Evolutionary conservation across 1,140 invertebrate genomes (phyloP), one percentile per base, ranked within the genome.

Genomic region (Papilio polyxenes): DNA sequence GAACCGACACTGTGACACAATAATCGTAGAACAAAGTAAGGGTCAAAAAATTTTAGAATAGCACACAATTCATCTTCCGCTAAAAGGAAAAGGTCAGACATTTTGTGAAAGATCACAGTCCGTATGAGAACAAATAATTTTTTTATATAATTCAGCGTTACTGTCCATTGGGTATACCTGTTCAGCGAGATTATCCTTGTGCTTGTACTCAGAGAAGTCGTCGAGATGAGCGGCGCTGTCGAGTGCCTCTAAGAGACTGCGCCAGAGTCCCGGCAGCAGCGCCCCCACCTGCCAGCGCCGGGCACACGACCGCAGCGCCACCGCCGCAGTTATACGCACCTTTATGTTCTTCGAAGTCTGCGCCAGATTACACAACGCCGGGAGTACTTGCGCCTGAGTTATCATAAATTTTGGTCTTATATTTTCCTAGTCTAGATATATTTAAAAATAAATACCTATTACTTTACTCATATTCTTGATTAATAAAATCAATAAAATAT

Each of bases 171-270:
- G 13, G 51, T 77, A 83, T 77, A 93, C 93, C 88, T 93, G 92
- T 86, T 94, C 92, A 80, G 91, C 89, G n/a, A 94, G 94, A 86
- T 96, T 96, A 87, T 98, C 97, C 76, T 96, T 96, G 92, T 98
- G 97, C 86, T 96, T 96, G 90, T 97, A 98, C 92, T 98, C 97
- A 37, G 96, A 96, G 83, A 96, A 98, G 88, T 97, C 97, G 69
- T 96, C 96, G n/a, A 97, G 95, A 85, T 97, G 95, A 81, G 97
- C 96, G 31, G 97, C 96, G 86, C 96, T 97, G 82, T 97, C 96
- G 83, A 98, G 95, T 8, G 96, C 97, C 59, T 95, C 94, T 44
- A 98, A 91, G 1, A 98, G 89, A 31, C 95, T 96, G 17, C 95
- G 94, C 97, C 98, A 98, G 11, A 97, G 92, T 8, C 82, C 87